Percentiles rank a stretch among this genome's conserved stretches.
phyloP scores from a whole-genome alignment of 2,113 vertebrate species.

The Phylloscopus trochilus region DNA sequence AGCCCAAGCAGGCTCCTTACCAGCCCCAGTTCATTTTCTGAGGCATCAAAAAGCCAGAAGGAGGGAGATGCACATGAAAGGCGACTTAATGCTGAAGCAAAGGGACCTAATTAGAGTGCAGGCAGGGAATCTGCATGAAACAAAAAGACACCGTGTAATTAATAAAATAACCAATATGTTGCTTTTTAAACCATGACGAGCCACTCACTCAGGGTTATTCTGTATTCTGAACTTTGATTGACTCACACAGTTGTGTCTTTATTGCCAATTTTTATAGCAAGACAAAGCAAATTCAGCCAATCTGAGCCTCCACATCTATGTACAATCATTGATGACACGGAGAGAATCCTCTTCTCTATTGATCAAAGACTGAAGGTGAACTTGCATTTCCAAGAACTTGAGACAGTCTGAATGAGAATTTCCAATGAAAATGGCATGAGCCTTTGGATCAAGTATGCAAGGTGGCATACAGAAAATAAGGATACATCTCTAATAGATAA shows the following conservation, averaged over 20 bases:
- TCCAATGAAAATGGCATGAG: background rate
- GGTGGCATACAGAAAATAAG: background rate
- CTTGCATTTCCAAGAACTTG: background rate
- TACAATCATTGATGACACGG: background rate
- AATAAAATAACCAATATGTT: background rate
- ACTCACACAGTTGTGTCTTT: background rate
- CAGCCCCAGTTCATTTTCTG: background rate
- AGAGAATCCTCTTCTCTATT: background rate
- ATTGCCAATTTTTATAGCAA: background rate
- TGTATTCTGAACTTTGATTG: background rate
- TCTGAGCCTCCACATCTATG: accelerated
- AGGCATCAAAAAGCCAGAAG: background rate
- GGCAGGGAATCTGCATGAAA: background rate
- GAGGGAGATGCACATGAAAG: background rate
- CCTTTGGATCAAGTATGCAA: background rate
- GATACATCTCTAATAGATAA: accelerated
- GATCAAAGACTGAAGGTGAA: background rate
- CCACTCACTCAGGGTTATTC: background rate
- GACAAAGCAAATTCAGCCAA: background rate
- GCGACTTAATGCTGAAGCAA: background rate
- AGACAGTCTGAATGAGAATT: background rate
- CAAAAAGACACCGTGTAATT: background rate
- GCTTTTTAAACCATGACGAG: background rate
- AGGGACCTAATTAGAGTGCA: background rate
- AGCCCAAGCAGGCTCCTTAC: background rate